Conservation (phyloP, 2,113 vertebrate genomes). For the Notiomystis cincta region DNA sequence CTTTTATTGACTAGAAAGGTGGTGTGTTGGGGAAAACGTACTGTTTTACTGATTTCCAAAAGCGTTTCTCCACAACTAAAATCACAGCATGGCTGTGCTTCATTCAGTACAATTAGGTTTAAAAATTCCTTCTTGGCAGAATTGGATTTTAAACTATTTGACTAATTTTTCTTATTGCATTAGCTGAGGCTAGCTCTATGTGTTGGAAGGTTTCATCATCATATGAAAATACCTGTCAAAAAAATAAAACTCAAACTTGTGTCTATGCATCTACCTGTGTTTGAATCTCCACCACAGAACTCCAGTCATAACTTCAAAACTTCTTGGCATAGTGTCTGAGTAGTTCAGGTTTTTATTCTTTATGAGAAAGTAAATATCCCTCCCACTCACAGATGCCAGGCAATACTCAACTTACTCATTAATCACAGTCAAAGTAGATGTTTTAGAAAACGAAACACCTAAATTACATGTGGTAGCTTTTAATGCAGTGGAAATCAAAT, state of each 20-base stretch:
- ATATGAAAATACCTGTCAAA: neutral
- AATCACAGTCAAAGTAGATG: neutral
- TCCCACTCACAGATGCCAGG: neutral
- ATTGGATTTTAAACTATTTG: neutral
- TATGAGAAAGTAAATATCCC: neutral
- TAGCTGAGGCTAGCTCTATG: neutral
- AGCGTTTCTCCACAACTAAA: slow-evolving; percentile 30
- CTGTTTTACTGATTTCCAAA: slow-evolving; percentile 37
- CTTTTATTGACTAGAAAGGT: slow-evolving; percentile 37
- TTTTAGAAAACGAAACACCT: neutral
- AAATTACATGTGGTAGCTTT: neutral
- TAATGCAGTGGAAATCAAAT: neutral
- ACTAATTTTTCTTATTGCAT: neutral
- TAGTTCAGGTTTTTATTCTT: neutral
- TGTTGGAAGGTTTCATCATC: neutral
- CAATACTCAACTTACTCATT: neutral
- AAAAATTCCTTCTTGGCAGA: slow-evolving; percentile 19
- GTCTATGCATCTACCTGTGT: neutral
- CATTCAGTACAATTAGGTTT: neutral
- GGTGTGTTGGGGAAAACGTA: neutral
- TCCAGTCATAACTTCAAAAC: neutral
- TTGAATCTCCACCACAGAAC: neutral
- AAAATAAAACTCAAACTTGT: neutral
- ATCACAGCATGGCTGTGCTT: neutral
- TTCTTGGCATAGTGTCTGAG: neutral